Conservation (phyloP, 2,113 vertebrate species). For the Plecotus auritus region DNA sequence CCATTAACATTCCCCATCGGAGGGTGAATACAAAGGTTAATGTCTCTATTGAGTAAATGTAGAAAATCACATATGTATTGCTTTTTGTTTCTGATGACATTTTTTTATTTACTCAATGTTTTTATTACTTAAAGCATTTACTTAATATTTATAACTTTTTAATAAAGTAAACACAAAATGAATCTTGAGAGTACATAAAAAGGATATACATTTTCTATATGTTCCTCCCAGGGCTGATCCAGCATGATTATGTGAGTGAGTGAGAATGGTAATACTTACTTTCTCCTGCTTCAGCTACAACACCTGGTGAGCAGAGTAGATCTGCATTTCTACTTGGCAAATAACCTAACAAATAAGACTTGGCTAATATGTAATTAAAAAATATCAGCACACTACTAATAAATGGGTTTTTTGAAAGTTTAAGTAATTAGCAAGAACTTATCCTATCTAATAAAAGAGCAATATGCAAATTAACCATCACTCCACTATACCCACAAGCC, state of each 20-base stretch:
- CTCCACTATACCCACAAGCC: no score
- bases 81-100: neutral
- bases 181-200: neutral
- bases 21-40: neutral
- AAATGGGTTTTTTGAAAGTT: neutral
- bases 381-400: neutral
- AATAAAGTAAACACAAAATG: neutral
- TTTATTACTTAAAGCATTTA: neutral
- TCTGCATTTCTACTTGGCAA: neutral
- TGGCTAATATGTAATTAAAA: neutral
- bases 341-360: neutral
- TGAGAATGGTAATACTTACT: no score
- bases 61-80: neutral
- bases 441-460: no score
- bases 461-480: no score
- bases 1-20: neutral
- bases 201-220: neutral
- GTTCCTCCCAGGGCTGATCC: neutral
- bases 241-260: neutral
- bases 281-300: neutral
- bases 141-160: neutral
- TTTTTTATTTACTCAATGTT: neutral
- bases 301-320: neutral
- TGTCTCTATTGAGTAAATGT: neutral
- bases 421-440: neutral